Evolutionary conservation across 2,888 invertebrate genomes (phyloP), one percentile per base, ranked within the genome.

Genomic region (Bursaphelenchus okinawaensis): DNA sequence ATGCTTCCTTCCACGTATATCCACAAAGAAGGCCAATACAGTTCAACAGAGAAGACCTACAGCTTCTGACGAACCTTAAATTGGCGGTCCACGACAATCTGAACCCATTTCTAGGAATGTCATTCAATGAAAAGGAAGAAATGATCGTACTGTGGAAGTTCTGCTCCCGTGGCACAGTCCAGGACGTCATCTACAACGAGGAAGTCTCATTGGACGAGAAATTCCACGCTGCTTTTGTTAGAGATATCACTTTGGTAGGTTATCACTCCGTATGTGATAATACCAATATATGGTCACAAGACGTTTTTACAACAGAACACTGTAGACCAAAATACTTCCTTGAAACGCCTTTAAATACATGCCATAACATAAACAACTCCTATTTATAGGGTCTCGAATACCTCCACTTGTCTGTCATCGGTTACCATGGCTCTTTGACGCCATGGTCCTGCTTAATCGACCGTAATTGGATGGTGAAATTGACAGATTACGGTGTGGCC

Each of bases 141-240:
- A 72, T 81, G 75, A 66, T 77, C 6, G 20, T 73, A 16, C 67
- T 80, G 26, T 80, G 80, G 80, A 80, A 80, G 60, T 80, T 81
- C 68, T 80, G 80, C 62, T 78, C 78, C 9, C 68, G 80, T 7
- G 80, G 80, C 67, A 79, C 80, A 6, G 65, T 79, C 22, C 77
- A 77, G 27, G 62, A 62, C 27, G 22, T 62, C 1, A 62, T 62
- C 26, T 62, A 94, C 87, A 95, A 95, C 86, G 93, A 93, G 86
- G 94, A 95, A 86, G 91, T 95, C 83, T 92, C 92, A 84, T 87
- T 96, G 85, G 95, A 96, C 85, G 89, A 90, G 85, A 92, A 94
- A 89, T 95, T 96, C 85, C 91, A 93, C 84, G 92, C 94, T 74
- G 95, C 95, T 70, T 88, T 96, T 84, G 89, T 95, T 83, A 91